Conservation (phyloP, 1,140 invertebrate genomes). For the Lanistes nyassanus region DNA sequence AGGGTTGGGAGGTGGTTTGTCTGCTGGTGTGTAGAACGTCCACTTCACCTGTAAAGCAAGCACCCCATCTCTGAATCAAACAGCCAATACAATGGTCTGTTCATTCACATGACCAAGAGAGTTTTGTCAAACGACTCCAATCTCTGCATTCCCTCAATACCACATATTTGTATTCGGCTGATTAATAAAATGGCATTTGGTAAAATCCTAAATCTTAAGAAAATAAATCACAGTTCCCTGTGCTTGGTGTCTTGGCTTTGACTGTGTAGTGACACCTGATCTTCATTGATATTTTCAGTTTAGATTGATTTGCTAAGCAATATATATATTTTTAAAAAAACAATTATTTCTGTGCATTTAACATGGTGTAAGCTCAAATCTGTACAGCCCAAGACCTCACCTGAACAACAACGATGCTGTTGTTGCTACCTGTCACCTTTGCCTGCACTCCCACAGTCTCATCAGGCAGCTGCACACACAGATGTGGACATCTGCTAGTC, state of each 20-base stretch:
- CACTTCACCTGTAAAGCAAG: conserved; percentile 20
- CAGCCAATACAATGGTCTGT: background rate
- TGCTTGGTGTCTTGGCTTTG: no score
- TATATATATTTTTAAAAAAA: no score
- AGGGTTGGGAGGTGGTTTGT: background rate
- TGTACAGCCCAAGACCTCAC: no score
- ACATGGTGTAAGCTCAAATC: no score
- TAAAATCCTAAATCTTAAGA: background rate
- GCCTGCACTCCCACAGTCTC: conserved; percentile 11
- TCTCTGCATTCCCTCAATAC: background rate
- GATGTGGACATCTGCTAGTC: background rate
- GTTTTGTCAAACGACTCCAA: background rate
- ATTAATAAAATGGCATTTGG: no score
- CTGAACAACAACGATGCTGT: conserved; percentile 21
- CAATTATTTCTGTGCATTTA: no score
- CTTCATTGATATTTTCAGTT: no score
- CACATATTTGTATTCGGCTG: background rate
- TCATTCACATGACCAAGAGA: background rate
- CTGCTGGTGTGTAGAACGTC: conserved; percentile 11
- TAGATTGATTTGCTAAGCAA: no score
- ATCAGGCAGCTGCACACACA: conserved; percentile 15
- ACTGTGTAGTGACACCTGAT: no score
- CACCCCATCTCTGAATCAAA: no score
- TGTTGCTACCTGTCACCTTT: conserved; percentile 7
- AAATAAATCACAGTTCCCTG: background rate